Evolutionary conservation across 2,888 invertebrate species (phyloP).

Genomic region (Formica aserva): DNA sequence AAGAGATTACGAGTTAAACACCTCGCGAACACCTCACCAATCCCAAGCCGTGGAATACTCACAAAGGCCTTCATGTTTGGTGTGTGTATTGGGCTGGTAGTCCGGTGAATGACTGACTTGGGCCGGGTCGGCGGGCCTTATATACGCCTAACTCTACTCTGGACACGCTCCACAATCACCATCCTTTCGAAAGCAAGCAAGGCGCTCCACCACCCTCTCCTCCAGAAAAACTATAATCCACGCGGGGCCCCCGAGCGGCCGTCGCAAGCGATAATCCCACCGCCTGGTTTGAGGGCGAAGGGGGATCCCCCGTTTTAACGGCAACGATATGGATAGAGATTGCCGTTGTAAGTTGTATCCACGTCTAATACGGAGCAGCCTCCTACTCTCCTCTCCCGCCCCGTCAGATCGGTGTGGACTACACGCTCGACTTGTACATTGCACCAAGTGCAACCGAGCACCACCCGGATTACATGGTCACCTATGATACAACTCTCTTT

Average conservation of each 20-base stretch:
- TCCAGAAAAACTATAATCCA: slow-evolving; percentile 84
- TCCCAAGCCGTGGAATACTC: slow-evolving; percentile 80
- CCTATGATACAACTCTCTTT: slow-evolving; percentile 73
- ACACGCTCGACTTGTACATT: slow-evolving; percentile 65
- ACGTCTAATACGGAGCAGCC: slow-evolving; percentile 64
- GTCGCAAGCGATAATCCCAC: slow-evolving; percentile 66
- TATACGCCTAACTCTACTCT: slow-evolving; percentile 85
- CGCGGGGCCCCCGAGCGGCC: slow-evolving; percentile 67
- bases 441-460: slow-evolving; percentile 80
- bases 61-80: slow-evolving; percentile 86
- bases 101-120: slow-evolving; percentile 86
- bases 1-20: slow-evolving; percentile 34
- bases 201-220: slow-evolving; percentile 80
- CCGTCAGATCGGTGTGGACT: slow-evolving; percentile 66
- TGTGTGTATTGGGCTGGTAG: slow-evolving; percentile 85
- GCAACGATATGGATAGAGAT: slow-evolving; percentile 49
- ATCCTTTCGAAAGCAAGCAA: slow-evolving; percentile 86
- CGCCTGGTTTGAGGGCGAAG: slow-evolving; percentile 64
- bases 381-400: slow-evolving; percentile 71
- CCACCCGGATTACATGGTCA: slow-evolving; percentile 80
- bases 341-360: slow-evolving; percentile 66
- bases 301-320: slow-evolving; percentile 55
- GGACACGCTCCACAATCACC: slow-evolving; percentile 85
- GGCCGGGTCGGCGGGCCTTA: slow-evolving; percentile 85
- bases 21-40: slow-evolving; percentile 67